Conservation (phyloP, 2,797 vertebrate genomes). For the Geotrypetes seraphini region DNA sequence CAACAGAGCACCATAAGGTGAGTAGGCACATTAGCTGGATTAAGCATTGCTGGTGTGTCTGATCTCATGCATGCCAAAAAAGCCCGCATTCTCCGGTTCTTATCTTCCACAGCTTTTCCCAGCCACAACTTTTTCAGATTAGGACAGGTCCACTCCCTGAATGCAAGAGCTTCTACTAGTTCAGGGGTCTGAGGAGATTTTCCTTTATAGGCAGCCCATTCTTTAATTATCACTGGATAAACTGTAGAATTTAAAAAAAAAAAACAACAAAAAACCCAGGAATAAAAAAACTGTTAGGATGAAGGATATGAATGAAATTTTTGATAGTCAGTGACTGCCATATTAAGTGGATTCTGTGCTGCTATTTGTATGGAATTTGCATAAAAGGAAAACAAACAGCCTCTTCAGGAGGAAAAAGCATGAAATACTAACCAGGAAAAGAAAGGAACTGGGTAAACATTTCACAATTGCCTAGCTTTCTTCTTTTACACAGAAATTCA, state of each 20-base stretch:
- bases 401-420: no score
- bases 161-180: constrained; percentile 85
- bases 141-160: constrained; percentile 92
- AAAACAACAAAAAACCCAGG: no score
- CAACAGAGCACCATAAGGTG: constrained; percentile 92
- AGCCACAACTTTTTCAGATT: constrained; percentile 90
- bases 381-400: no score
- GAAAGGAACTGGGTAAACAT: no score
- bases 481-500: no score
- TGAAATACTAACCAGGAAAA: no score
- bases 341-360: no score
- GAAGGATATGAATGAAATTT: no score
- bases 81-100: constrained; percentile 89
- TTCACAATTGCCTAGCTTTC: no score
- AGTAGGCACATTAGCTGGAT: constrained; percentile 81
- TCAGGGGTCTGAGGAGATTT: constrained; percentile 91
- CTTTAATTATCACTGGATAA: constrained; percentile 81
- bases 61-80: constrained; percentile 93
- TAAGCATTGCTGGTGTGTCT: constrained; percentile 90
- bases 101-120: constrained; percentile 87
- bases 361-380: no score
- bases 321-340: no score
- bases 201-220: constrained; percentile 93
- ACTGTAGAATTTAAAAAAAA: constrained; percentile 46
- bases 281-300: background rate